Conservation (phyloP, 2,797 vertebrate species). For the Pipistrellus pipistrellus region DNA sequence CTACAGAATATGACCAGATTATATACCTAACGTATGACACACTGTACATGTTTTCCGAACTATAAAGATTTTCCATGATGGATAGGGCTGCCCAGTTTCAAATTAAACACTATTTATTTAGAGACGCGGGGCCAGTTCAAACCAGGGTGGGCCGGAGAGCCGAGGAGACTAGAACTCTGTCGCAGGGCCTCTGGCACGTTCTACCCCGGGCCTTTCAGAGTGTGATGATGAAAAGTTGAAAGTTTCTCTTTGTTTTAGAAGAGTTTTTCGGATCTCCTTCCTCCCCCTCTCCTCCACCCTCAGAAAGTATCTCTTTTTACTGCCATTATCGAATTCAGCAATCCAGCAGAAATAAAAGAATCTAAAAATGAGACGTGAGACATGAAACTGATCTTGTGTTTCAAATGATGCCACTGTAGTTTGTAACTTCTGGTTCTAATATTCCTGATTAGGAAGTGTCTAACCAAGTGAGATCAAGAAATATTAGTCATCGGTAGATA, state of each 20-base stretch:
- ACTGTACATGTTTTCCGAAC: constrained; percentile 78
- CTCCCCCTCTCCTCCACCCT: neutral
- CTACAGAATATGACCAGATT: constrained; percentile 66
- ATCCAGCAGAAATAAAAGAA: neutral
- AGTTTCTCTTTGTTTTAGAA: constrained; percentile 62
- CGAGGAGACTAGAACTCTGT: neutral
- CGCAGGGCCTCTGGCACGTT: neutral
- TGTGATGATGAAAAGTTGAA: constrained; percentile 26
- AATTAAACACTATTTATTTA: constrained; percentile 73
- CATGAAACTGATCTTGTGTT: neutral
- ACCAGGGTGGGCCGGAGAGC: neutral
- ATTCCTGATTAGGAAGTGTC: constrained; percentile 15
- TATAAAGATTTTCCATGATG: constrained; percentile 79
- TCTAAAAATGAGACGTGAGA: constrained; percentile 16
- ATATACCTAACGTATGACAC: constrained; percentile 65
- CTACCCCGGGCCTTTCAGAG: constrained; percentile 57
- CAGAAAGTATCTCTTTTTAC: neutral
- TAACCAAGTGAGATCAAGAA: constrained; percentile 17
- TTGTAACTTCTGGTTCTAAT: constrained; percentile 35
- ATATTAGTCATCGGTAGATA: neutral
- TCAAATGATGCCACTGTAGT: constrained; percentile 16
- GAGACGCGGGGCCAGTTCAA: constrained; percentile 64
- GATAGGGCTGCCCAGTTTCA: constrained; percentile 65
- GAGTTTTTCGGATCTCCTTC: constrained; percentile 32
- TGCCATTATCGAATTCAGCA: constrained; percentile 1